Conservation (phyloP, 2,888 invertebrate genomes). For the Teleiodes luculella region DNA sequence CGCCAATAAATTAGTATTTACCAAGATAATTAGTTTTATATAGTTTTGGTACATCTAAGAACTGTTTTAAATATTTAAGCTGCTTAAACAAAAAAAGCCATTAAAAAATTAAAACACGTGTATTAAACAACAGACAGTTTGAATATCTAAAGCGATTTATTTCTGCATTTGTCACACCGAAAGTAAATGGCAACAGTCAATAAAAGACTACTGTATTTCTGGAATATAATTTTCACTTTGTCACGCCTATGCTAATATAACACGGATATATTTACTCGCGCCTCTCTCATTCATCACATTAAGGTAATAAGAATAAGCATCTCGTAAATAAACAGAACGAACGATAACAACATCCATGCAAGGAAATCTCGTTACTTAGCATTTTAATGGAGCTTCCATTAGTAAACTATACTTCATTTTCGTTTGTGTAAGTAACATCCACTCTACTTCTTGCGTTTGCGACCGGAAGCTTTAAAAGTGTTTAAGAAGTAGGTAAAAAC, state of each 20-base stretch:
- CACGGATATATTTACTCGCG: background rate
- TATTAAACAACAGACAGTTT: background rate
- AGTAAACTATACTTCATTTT: slow-evolving; percentile 9
- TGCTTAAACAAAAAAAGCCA: background rate
- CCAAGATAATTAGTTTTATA: background rate
- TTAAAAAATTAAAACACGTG: background rate
- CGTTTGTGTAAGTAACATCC: background rate
- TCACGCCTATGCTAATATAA: background rate
- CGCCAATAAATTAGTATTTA: background rate
- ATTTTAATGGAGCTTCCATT: slow-evolving; percentile 27
- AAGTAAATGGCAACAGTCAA: slow-evolving; percentile 18
- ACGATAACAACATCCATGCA: slow-evolving; percentile 67
- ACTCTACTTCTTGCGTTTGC: background rate
- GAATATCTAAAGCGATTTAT: background rate
- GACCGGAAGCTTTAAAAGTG: background rate
- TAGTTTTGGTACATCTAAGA: background rate
- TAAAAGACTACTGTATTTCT: background rate
- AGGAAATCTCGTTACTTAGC: slow-evolving; percentile 76
- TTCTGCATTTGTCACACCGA: slow-evolving; percentile 15
- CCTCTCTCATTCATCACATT: slow-evolving; percentile 6
- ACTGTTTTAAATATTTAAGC: background rate
- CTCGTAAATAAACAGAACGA: slow-evolving; percentile 15
- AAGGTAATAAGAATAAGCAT: slow-evolving; percentile 11
- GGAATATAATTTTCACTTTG: background rate
- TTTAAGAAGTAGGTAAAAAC: background rate